Evolutionary conservation across 64 coral and sea anemone species (phyloP), one percentile per base, ranked within the genome.

Genomic region (Catalaphyllia jardinei): DNA sequence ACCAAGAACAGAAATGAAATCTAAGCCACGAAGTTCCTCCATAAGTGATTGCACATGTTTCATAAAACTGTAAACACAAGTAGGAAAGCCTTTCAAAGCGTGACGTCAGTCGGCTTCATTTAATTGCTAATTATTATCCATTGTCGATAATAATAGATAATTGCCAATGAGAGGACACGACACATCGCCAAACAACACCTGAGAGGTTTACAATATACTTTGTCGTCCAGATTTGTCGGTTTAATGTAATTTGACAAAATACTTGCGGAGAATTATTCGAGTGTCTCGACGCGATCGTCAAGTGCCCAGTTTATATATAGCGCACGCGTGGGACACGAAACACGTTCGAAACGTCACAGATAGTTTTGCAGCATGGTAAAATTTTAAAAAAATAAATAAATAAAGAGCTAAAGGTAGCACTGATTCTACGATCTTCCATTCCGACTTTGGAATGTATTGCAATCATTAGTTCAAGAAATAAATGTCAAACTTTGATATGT

Each of bases 71-170:
- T 93, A 93, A 93, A 93, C 87, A 93, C 61, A 77, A 72, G 49
- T 71, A 76, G 31, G 57, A 82, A 89, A 63, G 78, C 67, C 74
- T 74, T 75, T 89, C 81, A 82, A 78, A 83, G 39, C 86, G 79
- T 93, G 92, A 93, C 92, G 92, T 93, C 92, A 93, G 77, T 75
- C 18, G 91, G 87, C 59, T 83, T 93, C 86, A 89, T 89, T 89
- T 93, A 93, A 93, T 93, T 93, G 92, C 92, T 89, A 89, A 93
- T 93, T 89, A 89, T 93, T 93, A 84, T 84, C 80, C 62, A 67
- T 33, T 84, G 62, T 84, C 33, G 61, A 71, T 84, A 84, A 84
- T 84, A 67, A 71, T 46, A 69, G 62, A 84, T 84, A 67, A 84
- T 82, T 82, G 60, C 60, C 62, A 84, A 84, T 27, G 80, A 46